A percentile compares a stretch with the other conserved stretches of the same genome.
phyloP scores from a whole-genome alignment of 2,113 vertebrate genomes.

The Engystomops pustulosus region DNA sequence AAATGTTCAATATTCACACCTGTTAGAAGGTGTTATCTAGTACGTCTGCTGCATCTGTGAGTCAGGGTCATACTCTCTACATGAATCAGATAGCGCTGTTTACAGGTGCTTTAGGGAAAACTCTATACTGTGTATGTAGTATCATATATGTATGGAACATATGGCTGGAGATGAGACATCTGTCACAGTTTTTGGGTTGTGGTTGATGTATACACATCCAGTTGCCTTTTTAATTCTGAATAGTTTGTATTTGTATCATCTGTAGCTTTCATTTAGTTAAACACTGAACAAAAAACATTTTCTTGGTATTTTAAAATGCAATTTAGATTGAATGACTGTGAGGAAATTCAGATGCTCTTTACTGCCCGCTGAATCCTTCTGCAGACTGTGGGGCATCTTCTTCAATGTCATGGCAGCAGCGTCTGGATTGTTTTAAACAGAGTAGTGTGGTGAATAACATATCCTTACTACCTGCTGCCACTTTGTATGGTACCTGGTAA shows the following conservation, averaged over 20 bases:
- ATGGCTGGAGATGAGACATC: not conserved
- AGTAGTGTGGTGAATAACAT: not conserved
- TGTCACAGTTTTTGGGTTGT: not conserved
- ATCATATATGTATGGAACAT: too few relatives aligned
- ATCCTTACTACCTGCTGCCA: not conserved
- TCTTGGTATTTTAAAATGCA: too few relatives aligned
- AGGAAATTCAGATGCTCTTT: not conserved
- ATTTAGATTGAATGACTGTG: too few relatives aligned
- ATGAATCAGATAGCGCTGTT: not conserved
- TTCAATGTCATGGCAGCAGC: not conserved
- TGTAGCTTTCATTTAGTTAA: not conserved
- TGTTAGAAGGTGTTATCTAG: constrained; percentile 28
- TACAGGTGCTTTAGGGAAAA: not conserved
- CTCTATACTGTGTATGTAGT: not conserved
- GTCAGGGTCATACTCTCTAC: constrained; percentile 4
- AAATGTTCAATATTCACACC: constrained; percentile 1
- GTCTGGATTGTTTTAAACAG: not conserved
- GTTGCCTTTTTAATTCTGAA: not conserved
- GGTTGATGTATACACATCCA: not conserved
- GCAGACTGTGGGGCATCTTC: not conserved
- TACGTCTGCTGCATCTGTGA: not conserved
- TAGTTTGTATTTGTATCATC: not conserved
- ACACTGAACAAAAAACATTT: too few relatives aligned
- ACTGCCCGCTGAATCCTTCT: not conserved
- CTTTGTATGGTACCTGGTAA: not conserved